Evolutionary conservation across 2,113 vertebrate species (phyloP).

Genomic region (Thalassarche chlororhynchos): DNA sequence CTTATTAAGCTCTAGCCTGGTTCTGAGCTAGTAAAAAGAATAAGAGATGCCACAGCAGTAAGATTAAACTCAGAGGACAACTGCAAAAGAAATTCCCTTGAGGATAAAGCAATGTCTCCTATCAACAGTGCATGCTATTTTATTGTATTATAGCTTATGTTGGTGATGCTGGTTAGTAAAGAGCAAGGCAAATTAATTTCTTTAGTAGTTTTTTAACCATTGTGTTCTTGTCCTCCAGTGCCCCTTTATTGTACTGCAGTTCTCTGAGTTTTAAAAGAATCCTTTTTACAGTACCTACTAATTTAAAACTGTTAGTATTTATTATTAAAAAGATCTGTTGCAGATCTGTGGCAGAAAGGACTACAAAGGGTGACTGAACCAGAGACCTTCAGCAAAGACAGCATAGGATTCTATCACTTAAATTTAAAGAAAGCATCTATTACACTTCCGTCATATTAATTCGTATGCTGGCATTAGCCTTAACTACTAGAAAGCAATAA

Average conservation of each 20-base stretch:
- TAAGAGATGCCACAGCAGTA: not conserved
- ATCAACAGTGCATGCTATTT: not conserved
- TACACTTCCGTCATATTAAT: not conserved
- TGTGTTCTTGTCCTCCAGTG: not conserved
- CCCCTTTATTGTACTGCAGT: not conserved
- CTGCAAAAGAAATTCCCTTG: constrained; percentile 3
- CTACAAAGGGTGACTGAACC: not conserved
- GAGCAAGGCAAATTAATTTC: not conserved
- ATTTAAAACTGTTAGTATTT: not conserved
- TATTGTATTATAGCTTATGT: not conserved
- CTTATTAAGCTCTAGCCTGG: not conserved
- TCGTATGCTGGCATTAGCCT: not conserved
- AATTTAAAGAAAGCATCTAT: not conserved
- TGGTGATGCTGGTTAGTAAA: not conserved
- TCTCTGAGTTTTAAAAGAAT: not conserved
- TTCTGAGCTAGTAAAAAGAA: not conserved
- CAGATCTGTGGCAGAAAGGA: not conserved
- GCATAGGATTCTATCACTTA: not conserved
- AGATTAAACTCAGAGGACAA: not conserved
- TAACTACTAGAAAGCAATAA: not conserved
- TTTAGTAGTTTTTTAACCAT: not conserved
- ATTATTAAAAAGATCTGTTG: not conserved
- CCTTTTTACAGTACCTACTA: not conserved
- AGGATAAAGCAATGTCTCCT: not conserved
- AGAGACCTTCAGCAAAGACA: not conserved